These are phyloP conservation scores for Delphinus delphis DNA, from an alignment of 2,113 vertebrate genomes.

Conservation along the genomic window DNA sequence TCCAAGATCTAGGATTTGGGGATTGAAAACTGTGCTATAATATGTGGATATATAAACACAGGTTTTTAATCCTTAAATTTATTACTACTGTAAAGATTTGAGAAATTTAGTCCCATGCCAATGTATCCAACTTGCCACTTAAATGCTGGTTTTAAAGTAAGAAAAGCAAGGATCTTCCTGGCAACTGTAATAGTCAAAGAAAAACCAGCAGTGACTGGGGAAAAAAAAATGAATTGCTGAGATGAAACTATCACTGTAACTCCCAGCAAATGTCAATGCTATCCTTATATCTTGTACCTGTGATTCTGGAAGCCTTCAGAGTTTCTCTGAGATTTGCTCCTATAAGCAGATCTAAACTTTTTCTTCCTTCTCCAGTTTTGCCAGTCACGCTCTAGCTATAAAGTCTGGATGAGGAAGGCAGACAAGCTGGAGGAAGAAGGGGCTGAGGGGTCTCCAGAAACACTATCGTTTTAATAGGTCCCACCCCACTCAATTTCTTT, in stretches of 20 bases:
- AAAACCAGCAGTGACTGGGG: slow-evolving; percentile 36
- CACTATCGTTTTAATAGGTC: background rate
- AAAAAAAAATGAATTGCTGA: background rate
- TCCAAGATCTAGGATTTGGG: background rate
- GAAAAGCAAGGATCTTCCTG: slow-evolving; percentile 59
- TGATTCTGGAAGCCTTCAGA: background rate
- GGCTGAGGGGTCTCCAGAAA: background rate
- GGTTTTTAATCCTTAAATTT: slow-evolving; percentile 18
- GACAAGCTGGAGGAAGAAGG: background rate
- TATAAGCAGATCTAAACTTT: background rate
- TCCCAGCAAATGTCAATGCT: slow-evolving; percentile 43
- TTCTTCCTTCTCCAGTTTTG: background rate
- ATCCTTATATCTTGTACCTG: background rate
- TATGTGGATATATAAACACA: background rate
- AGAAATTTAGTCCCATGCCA: background rate
- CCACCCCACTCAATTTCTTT: background rate
- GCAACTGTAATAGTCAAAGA: slow-evolving; percentile 51
- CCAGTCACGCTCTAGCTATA: background rate
- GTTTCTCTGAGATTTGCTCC: background rate
- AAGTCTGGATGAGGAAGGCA: background rate
- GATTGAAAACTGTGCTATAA: slow-evolving; percentile 27
- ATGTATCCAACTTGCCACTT: slow-evolving; percentile 52
- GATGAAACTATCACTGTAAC: background rate
- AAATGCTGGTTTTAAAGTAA: slow-evolving; percentile 28
- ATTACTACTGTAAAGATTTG: background rate